Percentiles rank a stretch among this genome's conserved stretches.
These are phyloP conservation scores for Ochropleura leucogaster DNA, from an alignment of 2,888 invertebrate species.

Conservation along the genomic window DNA sequence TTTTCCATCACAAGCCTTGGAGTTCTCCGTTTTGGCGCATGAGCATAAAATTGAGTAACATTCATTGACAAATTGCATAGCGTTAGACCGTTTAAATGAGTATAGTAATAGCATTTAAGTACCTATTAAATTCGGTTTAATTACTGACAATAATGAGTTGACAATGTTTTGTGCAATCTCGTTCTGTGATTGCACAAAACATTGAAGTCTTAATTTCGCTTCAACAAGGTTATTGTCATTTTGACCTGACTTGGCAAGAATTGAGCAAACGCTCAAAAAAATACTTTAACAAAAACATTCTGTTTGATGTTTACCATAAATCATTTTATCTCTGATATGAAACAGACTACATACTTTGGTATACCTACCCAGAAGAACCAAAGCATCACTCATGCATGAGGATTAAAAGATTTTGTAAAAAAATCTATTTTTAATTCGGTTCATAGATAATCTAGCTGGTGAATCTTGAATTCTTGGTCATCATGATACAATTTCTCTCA, in stretches of 20 bases:
- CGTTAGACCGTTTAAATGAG: conserved; percentile 19
- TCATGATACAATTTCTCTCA: neutral
- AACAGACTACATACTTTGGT: conserved; percentile 29
- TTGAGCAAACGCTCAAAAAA: conserved; percentile 5
- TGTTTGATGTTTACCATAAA: conserved; percentile 18
- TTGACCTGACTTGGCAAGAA: neutral
- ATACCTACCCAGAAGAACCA: neutral
- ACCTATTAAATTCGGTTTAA: conserved; percentile 16
- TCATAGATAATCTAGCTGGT: neutral
- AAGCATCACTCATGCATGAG: neutral
- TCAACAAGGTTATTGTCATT: conserved; percentile 2
- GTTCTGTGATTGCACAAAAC: neutral
- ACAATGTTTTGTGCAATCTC: conserved; percentile 10
- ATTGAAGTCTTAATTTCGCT: neutral
- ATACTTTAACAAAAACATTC: neutral
- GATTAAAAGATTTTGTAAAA: conserved; percentile 16
- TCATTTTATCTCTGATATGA: conserved; percentile 22
- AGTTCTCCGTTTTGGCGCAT: conserved; percentile 24
- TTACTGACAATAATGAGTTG: conserved; percentile 1
- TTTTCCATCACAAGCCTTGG: conserved; percentile 54
- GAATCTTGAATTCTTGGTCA: neutral
- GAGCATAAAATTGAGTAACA: conserved; percentile 42
- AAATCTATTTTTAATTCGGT: conserved; percentile 5
- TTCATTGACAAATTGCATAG: conserved; percentile 49
- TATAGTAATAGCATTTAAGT: conserved; percentile 19